Conservation (phyloP, 2,888 invertebrate species). For the Hipparchia sbordonii region DNA sequence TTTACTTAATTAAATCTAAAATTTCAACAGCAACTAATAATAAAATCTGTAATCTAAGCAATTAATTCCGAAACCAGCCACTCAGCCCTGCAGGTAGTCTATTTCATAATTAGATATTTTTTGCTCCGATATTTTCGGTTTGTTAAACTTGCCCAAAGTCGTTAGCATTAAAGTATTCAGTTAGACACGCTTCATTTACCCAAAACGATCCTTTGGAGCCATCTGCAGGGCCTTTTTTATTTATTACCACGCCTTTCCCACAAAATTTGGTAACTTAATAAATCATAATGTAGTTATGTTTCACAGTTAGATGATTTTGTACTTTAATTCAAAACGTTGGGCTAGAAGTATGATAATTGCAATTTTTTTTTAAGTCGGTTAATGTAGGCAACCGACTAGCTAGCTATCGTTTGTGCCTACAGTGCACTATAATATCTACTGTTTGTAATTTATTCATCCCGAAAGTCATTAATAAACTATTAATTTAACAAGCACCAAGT, state of each 20-base stretch:
- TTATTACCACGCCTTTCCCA: conserved; percentile 36
- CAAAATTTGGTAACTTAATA: conserved; percentile 32
- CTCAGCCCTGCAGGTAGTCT: conserved; percentile 19
- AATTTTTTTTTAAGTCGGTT: too few relatives aligned
- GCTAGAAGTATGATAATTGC: too few relatives aligned
- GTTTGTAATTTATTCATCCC: too few relatives aligned
- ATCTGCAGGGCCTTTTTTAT: conserved; percentile 38
- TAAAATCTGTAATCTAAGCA: background rate
- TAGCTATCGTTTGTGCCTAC: too few relatives aligned
- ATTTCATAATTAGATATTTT: conserved; percentile 32
- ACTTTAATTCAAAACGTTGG: background rate
- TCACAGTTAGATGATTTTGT: conserved; percentile 16
- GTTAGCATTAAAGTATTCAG: conserved; percentile 36
- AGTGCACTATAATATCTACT: too few relatives aligned
- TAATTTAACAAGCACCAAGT: too few relatives aligned
- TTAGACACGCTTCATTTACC: conserved; percentile 38
- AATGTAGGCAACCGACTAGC: too few relatives aligned
- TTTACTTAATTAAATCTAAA: background rate
- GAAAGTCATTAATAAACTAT: too few relatives aligned
- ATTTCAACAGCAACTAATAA: background rate
- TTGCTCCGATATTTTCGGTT: conserved; percentile 31
- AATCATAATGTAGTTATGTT: conserved; percentile 31
- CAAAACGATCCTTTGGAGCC: conserved; percentile 35
- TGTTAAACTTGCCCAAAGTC: conserved; percentile 28
- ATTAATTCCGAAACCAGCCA: conserved; percentile 11